Percentiles rank a stretch among this genome's conserved stretches.
Conservation (phyloP, 1,140 invertebrate species). For the Bombus confusus region DNA sequence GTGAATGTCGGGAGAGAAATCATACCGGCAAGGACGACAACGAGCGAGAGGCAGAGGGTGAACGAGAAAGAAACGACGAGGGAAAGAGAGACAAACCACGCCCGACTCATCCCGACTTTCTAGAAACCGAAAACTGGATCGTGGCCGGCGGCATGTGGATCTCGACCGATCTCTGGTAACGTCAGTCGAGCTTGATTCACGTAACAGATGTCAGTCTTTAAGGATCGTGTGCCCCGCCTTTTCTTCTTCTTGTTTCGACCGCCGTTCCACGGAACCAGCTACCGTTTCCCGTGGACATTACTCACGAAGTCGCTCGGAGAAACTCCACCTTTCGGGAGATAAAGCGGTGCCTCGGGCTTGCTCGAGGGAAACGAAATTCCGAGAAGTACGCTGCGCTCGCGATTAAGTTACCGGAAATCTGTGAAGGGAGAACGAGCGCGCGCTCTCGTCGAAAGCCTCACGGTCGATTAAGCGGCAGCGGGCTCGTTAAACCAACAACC, state of each 20-base stretch:
- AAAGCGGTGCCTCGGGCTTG: constrained; percentile 4
- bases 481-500: constrained; percentile 29
- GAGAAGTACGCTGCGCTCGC: not conserved
- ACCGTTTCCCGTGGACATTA: constrained; percentile 63
- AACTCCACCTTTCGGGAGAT: constrained; percentile 57
- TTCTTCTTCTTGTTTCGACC: constrained; percentile 55
- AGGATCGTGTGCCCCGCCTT: constrained; percentile 44
- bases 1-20: constrained; percentile 77
- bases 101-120: constrained; percentile 77
- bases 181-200: constrained; percentile 60
- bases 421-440: not conserved
- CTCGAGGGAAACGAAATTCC: constrained; percentile 43
- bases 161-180: constrained; percentile 59
- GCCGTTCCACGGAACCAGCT: constrained; percentile 52
- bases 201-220: constrained; percentile 64
- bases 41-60: constrained; percentile 51
- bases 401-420: constrained; percentile 31
- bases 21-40: constrained; percentile 76
- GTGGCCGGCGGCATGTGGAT: constrained; percentile 55
- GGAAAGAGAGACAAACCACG: constrained; percentile 61
- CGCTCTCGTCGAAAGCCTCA: not conserved
- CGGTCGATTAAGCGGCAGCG: not conserved
- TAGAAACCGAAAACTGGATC: constrained; percentile 80
- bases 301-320: constrained; percentile 54
- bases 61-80: constrained; percentile 29